Base-by-base conservation (phyloP, 2,797 vertebrate species). In the Vespertilio murinus region DNA sequence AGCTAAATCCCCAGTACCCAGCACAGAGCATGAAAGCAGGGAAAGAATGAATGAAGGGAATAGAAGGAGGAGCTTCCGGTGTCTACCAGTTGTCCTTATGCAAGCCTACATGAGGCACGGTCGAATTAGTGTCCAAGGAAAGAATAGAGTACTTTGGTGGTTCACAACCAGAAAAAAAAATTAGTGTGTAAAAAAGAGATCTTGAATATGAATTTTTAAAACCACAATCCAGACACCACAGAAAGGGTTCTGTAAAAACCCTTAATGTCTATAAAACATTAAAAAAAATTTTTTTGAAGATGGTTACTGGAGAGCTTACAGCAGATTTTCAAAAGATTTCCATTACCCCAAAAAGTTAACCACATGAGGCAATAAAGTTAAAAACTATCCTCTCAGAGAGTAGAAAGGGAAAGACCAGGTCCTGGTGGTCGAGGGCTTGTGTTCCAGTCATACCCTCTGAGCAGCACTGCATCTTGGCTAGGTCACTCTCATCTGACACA, bases 31-130 rank as follows among this genome's bases (percentile, higher is more conserved):
- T 33, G 12, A 94, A 91, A 75, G 10, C 75, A 83, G 52, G 73
- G 88, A 88, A 95, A 90, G 42, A 93, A 84, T 54, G 69, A 93
- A 92, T 14, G 30, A 79, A 78, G 25, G 56, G 25, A 89, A 18
- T 5, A 86, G 64, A 85, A 82, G 28, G 88, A 93, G 91, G 70
- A 80, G 28, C 40, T 78, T 88, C 85, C 30, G 69, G 65, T 71
- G 38, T 95, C 59, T 38, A 84, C 65, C 47, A 83, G 40, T 45
- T 80, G 49, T 75, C 54, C 30, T 87, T 23, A 52, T 2, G 5
- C 33, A 93, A 81, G 14, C 6, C 14, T 45, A 82, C 5, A 54
- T 69, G 4, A 73, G 38, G 20, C 12, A 69, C 38, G 23, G 6
- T 33, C 30, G 22, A 79, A 70, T 56, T 42, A 92, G 56, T 64